Base-by-base conservation (phyloP, 2,888 invertebrate genomes). In the Antheraea yamamai region DNA sequence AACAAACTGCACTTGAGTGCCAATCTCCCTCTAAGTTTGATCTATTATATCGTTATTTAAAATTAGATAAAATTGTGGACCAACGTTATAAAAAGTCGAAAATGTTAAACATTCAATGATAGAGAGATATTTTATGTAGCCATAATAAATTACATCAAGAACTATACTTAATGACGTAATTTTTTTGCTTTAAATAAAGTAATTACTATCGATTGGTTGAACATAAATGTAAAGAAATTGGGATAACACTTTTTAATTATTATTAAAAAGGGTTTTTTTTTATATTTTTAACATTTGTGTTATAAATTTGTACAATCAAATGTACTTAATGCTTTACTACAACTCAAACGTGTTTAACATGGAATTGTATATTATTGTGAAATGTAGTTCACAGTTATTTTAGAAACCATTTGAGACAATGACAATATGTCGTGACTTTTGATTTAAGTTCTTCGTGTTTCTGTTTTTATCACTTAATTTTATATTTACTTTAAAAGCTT, bases 381-480 rank as follows among this genome's bases (percentile, higher is more conserved):
- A 66, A 66, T 72, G 0, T 72, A 52, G 18, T 55, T 55, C 52
- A 74, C 68, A 74, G 74, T 74, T 68, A 74, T 74, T 74, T 58
- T 61, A 61, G 70, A 75, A 64, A 72, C 10, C 3, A 12, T 61
- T 72, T 61, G 72, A 75, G 47, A 75, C 75, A 72, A 75, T 58
- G 16, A 58, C 71, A 55, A 47, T 74, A n/a, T 52, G 58, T 78
- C 81, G 79, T 80, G 82, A 72, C 23, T 70, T 75, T 75, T 73
- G 52, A 77, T 75, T 82, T 81, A 82, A 75, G 75, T 61, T 47
- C 47, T 72, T 77, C 78, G 73, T 66, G 80, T 78, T 72, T 73
- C 72, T 76, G 73, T 76, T 75, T 75, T 82, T 80, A 80, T 77
- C 76, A 76, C 74, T 78, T 76, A 75, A 77, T 78, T 76, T 74